Percentiles rank a stretch among this genome's conserved stretches.
phyloP scores from a whole-genome alignment of 1,140 invertebrate species.

The Ooceraea biroi region DNA sequence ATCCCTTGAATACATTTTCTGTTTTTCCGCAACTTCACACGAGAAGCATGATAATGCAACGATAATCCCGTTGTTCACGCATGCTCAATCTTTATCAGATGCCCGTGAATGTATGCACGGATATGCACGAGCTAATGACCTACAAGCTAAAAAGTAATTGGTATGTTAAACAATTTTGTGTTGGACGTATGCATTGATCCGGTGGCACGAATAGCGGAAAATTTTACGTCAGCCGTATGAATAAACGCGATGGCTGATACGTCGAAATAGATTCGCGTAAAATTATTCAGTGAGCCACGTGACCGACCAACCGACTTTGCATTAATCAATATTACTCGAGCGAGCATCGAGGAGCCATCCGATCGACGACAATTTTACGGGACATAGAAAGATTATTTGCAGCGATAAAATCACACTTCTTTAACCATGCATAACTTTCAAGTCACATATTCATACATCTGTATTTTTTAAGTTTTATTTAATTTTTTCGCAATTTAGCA shows the following conservation, averaged over 20 bases:
- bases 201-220: constrained; percentile 45
- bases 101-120: constrained; percentile 29
- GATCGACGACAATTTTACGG: constrained; percentile 35
- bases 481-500: too few relatives aligned
- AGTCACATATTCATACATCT: too few relatives aligned
- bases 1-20: neutral
- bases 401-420: constrained; percentile 34
- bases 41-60: constrained; percentile 20
- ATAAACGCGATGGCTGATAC: constrained; percentile 52
- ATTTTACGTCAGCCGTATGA: constrained; percentile 63
- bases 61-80: constrained; percentile 12
- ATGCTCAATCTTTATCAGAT: constrained; percentile 21
- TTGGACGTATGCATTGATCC: constrained; percentile 34
- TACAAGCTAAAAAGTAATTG: constrained; percentile 53
- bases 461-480: too few relatives aligned
- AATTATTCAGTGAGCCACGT: constrained; percentile 56
- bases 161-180: constrained; percentile 59
- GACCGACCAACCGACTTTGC: constrained; percentile 33
- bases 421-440: too few relatives aligned
- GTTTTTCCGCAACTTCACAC: constrained; percentile 5
- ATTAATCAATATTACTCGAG: constrained; percentile 56
- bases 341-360: constrained; percentile 37
- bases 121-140: constrained; percentile 25
- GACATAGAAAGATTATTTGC: constrained; percentile 51
- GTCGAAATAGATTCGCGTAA: constrained; percentile 62